Evolutionary conservation across 2,888 invertebrate genomes (phyloP).

Genomic region (Lasioglossum vierecki): DNA sequence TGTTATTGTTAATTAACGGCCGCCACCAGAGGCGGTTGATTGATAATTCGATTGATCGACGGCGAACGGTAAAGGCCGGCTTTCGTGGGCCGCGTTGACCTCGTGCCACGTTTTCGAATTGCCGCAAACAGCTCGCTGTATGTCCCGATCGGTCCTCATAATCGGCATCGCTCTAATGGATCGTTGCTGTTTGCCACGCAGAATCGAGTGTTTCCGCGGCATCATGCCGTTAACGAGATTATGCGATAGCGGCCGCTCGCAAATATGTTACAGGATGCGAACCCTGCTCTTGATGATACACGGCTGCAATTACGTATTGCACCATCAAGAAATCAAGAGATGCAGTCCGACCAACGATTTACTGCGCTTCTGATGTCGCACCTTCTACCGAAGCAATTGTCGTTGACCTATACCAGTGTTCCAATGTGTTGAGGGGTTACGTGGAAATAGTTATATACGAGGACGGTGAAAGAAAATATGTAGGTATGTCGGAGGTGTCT

Average conservation of each 20-base stretch:
- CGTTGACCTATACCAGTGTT: neutral
- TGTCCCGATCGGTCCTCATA: slow-evolving; percentile 41
- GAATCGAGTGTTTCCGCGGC: slow-evolving; percentile 49
- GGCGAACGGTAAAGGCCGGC: slow-evolving; percentile 28
- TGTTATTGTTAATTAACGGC: slow-evolving; percentile 67
- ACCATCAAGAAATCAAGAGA: slow-evolving; percentile 24
- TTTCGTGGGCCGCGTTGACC: slow-evolving; percentile 26
- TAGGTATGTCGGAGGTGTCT: no score
- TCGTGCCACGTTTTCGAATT: slow-evolving; percentile 44
- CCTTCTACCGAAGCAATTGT: neutral
- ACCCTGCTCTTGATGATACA: slow-evolving; percentile 26
- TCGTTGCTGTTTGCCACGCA: slow-evolving; percentile 61
- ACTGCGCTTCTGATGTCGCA: neutral
- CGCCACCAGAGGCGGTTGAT: slow-evolving; percentile 51
- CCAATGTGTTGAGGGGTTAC: neutral
- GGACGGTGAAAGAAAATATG: no score
- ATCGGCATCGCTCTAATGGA: slow-evolving; percentile 57
- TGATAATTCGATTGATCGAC: slow-evolving; percentile 66
- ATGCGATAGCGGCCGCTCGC: slow-evolving; percentile 52
- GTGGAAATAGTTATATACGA: no score
- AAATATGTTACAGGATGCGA: slow-evolving; percentile 44
- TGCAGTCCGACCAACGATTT: neutral
- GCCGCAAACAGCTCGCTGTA: slow-evolving; percentile 34
- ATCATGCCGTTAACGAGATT: slow-evolving; percentile 60
- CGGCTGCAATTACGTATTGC: slow-evolving; percentile 8